Evolutionary conservation across 2,888 invertebrate genomes (phyloP).

Genomic region (Galerucella pusilla): DNA sequence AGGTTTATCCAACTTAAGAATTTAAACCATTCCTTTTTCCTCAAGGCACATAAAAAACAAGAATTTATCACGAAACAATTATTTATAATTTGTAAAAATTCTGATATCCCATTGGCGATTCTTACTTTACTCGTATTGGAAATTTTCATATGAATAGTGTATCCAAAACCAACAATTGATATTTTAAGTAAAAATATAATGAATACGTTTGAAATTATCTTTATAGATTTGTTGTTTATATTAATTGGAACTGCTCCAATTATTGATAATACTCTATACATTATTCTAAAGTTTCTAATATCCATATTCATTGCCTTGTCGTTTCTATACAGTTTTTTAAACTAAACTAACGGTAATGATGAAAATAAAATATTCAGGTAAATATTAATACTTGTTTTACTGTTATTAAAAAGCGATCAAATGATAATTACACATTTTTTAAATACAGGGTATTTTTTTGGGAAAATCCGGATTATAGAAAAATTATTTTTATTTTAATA

Average conservation of each 20-base stretch:
- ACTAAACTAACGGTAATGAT: not conserved
- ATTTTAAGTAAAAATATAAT: not conserved
- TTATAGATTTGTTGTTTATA: not conserved
- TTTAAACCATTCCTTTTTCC: not conserved
- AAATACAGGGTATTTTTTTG: too few relatives aligned
- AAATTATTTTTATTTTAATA: not conserved
- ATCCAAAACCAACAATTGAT: not conserved
- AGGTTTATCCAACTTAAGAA: not conserved
- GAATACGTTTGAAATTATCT: not conserved
- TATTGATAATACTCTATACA: not conserved
- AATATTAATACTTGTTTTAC: not conserved
- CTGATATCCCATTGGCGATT: not conserved
- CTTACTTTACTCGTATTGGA: not conserved
- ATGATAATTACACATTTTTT: not conserved
- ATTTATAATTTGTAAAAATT: not conserved
- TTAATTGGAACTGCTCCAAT: conserved; percentile 2
- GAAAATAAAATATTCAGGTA: not conserved
- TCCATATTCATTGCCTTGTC: not conserved
- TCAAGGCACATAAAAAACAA: conserved; percentile 2
- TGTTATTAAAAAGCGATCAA: conserved; percentile 1
- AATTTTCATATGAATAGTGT: not conserved
- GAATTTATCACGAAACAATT: not conserved
- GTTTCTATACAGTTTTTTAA: not conserved
- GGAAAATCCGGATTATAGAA: not conserved
- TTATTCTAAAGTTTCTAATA: not conserved